Conservation (phyloP, 2,113 vertebrate species). For the Colinus virginianus region DNA sequence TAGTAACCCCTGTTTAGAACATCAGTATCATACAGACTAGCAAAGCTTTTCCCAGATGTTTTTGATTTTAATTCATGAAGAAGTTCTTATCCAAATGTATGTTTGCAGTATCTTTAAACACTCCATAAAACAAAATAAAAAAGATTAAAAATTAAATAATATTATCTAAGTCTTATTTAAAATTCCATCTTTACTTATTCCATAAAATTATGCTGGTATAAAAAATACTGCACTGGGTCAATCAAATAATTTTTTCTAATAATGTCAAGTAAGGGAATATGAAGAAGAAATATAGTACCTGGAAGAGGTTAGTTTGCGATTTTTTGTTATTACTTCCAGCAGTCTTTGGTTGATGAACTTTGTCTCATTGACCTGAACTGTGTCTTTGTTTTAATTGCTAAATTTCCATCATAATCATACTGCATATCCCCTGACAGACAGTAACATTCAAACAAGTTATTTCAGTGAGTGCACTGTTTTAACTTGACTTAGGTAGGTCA, state of each 20-base stretch:
- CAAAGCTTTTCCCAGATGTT: not conserved
- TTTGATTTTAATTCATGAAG: not conserved
- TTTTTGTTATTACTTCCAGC: not conserved
- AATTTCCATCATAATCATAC: not conserved
- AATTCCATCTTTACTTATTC: not conserved
- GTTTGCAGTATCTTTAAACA: not conserved
- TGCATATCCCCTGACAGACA: not conserved
- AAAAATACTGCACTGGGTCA: not conserved
- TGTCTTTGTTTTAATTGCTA: not conserved
- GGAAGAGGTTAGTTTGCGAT: not conserved
- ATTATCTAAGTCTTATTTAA: not conserved
- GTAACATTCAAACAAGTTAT: rapidly evolving
- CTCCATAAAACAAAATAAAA: not conserved
- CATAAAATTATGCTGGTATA: not conserved
- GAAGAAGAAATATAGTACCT: not conserved
- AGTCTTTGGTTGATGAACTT: not conserved
- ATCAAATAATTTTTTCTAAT: not conserved
- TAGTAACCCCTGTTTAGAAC: not conserved
- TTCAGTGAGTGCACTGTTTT: not conserved
- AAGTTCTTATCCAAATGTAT: not conserved
- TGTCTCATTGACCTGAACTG: not conserved
- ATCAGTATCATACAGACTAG: not conserved
- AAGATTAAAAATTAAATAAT: not conserved
- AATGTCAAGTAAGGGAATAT: rapidly evolving
- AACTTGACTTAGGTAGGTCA: not conserved